phyloP scores from a whole-genome alignment of 1,140 invertebrate genomes.

The Diprion similis region DNA sequence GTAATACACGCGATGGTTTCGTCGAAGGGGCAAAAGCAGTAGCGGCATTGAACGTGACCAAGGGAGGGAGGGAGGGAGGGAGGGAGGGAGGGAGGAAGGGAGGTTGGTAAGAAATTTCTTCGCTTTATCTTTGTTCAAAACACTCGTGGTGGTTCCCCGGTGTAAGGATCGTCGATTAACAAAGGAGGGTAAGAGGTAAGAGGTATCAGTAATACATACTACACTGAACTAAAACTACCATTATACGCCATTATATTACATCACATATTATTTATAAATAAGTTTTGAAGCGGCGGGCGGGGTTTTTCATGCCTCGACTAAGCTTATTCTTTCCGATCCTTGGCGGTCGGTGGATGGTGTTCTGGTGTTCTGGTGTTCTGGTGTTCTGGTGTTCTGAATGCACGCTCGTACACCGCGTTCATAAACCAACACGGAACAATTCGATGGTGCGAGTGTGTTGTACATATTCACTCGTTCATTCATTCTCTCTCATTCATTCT shows the following conservation, averaged over 20 bases:
- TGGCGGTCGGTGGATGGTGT: too few relatives aligned
- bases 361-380: too few relatives aligned
- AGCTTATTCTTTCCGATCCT: background rate
- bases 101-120: background rate
- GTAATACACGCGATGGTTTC: too few relatives aligned
- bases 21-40: too few relatives aligned
- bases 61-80: too few relatives aligned
- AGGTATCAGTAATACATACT: conserved; percentile 7
- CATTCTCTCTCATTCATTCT: background rate
- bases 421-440: too few relatives aligned
- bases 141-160: background rate
- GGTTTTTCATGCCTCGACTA: background rate
- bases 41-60: too few relatives aligned
- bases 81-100: too few relatives aligned
- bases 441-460: background rate
- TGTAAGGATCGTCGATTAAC: background rate
- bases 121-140: conserved; percentile 5
- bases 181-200: background rate
- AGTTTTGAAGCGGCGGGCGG: background rate
- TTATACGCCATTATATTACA: background rate
- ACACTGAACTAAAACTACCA: conserved; percentile 3
- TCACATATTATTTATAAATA: conserved; percentile 8
- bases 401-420: too few relatives aligned
- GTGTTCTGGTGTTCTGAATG: too few relatives aligned
- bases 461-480: conserved; percentile 3